These are phyloP conservation scores for Pinctada fucata DNA, from an alignment of 2,888 invertebrate species.

Conservation along the genomic window DNA sequence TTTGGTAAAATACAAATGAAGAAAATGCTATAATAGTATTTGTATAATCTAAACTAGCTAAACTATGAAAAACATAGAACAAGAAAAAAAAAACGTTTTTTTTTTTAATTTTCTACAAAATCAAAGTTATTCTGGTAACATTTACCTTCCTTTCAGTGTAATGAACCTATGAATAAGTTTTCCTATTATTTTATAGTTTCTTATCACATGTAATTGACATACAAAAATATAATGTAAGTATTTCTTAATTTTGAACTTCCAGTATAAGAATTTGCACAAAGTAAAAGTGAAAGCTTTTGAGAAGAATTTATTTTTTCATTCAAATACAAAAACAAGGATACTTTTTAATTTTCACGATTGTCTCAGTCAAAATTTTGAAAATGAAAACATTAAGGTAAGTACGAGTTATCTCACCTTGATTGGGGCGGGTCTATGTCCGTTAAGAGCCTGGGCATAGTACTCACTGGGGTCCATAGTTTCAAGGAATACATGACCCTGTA, in stretches of 20 bases:
- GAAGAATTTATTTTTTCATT: no score
- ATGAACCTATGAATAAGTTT: not conserved
- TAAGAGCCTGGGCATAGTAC: slow-evolving; percentile 72
- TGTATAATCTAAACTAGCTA: not conserved
- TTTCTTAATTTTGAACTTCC: no score
- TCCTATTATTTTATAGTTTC: not conserved
- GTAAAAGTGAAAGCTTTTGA: no score
- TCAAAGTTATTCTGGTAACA: no score
- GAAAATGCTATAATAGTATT: not conserved
- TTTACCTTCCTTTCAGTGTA: not conserved
- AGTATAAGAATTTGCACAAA: no score
- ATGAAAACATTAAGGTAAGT: no score
- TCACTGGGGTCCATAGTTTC: slow-evolving; percentile 73
- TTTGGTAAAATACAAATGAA: not conserved
- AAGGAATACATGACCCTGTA: slow-evolving; percentile 74
- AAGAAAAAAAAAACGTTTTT: not conserved
- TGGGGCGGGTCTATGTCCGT: slow-evolving; percentile 68
- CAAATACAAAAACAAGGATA: no score
- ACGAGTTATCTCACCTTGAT: slow-evolving; percentile 61
- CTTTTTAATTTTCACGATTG: no score
- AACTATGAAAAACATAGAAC: not conserved
- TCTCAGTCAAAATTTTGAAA: no score
- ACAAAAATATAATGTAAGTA: no score
- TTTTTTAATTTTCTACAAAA: no score
- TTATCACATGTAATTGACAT: no score